Evolutionary conservation across 1,140 invertebrate genomes (phyloP), one percentile per base, ranked within the genome.

Genomic region (Pseudomyrmex concolor): DNA sequence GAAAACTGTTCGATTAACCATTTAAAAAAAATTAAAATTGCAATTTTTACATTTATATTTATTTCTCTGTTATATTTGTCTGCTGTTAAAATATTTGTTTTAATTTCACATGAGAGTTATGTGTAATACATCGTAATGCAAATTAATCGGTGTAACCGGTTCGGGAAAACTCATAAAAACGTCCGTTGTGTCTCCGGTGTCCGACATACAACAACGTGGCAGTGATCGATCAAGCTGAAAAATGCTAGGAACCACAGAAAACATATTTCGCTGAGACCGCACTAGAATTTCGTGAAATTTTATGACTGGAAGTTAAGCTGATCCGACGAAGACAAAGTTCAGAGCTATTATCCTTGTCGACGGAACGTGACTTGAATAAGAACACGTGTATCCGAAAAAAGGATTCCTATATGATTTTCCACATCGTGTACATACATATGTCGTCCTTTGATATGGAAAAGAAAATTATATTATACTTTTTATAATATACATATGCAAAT

Each of bases 301-400:
- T 71, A 80, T 55, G 67, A 59, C 54, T 66, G 66, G 19, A 80
- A 80, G 76, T 80, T 80, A 80, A 80, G 76, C 76, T 80, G 76
- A 80, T 80, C 76, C 66, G 76, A 80, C 76, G 54, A 80, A 80
- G 76, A 80, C 76, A 80, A 80, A 80, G 76, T 80, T 80, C 76
- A 68, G 15, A 43, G 76, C 76, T 80, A 80, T 80, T 80, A 71
- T 54, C 76, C 66, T 80, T 80, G 76, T 80, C 76, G 76, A 70
- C 76, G 55, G 76, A 71, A 80, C 76, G 76, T 80, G 76, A 70
- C 76, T 80, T 70, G 76, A 80, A 80, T 80, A 70, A 71, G 76
- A 80, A 70, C 22, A 60, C 19, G 34, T 68, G 55, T 80, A 70
- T 48, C 34, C 19, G 51, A 80, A 60, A 80, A 77, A 55, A 70